Evolutionary conservation across 2,888 invertebrate genomes (phyloP).

Genomic region (Phyto melanocephala): DNA sequence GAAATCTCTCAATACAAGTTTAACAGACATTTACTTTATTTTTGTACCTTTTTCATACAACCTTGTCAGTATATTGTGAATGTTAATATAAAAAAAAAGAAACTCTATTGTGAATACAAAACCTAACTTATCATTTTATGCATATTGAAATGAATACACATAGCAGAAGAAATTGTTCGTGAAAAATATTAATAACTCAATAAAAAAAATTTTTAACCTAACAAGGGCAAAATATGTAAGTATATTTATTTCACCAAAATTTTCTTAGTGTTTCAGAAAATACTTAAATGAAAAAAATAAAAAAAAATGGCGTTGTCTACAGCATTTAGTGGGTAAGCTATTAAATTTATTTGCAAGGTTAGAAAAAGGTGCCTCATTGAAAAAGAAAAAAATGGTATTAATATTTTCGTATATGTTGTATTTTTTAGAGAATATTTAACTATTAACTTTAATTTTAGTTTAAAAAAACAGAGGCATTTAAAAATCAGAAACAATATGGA

Average conservation of each 20-base stretch:
- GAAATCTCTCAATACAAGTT: too few relatives aligned
- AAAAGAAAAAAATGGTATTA: neutral
- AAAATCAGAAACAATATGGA: conserved; percentile 4
- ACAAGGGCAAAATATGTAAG: conserved; percentile 11
- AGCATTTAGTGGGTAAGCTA: conserved; percentile 22
- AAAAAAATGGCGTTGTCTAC: neutral
- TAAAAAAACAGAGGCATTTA: neutral
- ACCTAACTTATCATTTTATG: neutral
- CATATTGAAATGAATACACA: neutral
- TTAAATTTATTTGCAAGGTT: neutral
- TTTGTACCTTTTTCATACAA: neutral
- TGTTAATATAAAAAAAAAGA: neutral
- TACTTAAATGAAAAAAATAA: neutral
- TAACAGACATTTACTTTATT: too few relatives aligned
- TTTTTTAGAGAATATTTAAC: neutral
- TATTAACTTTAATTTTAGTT: conserved; percentile 35
- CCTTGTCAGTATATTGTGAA: conserved; percentile 19
- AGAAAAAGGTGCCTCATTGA: neutral
- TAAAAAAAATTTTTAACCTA: neutral
- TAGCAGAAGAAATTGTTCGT: neutral
- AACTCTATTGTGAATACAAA: neutral
- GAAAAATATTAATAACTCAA: neutral
- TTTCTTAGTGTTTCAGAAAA: neutral
- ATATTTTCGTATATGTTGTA: neutral
- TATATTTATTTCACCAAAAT: conserved; percentile 13